These are phyloP conservation scores for Aurelia coerulea DNA, from an alignment of 30 jellyfish, hydroid and myxozoan genomes.

Conservation along the genomic window DNA sequence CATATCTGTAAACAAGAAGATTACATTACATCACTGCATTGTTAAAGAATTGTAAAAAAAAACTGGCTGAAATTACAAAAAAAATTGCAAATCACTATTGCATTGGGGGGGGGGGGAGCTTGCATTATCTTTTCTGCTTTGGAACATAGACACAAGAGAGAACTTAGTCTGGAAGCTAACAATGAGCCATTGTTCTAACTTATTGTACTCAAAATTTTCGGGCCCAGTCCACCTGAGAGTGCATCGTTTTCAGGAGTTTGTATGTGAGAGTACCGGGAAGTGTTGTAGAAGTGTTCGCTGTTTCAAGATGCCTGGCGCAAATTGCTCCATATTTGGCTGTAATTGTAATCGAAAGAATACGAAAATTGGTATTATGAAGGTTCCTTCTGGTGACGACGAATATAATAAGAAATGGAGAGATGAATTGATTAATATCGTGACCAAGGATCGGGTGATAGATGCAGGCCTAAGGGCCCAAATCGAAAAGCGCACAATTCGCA, in stretches of 20 bases:
- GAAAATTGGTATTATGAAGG: constrained; percentile 37
- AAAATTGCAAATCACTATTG: no score
- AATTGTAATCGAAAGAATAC: constrained; percentile 30
- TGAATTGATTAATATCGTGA: constrained; percentile 35
- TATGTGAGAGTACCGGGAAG: neutral
- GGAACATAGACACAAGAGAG: constrained; percentile 17
- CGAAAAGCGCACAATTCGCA: constrained; percentile 38
- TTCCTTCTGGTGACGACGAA: constrained; percentile 75
- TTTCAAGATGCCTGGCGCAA: constrained; percentile 72
- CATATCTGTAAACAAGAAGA: no score
- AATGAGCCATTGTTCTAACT: constrained; percentile 27
- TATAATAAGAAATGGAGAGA: constrained; percentile 62
- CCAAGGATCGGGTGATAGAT: constrained; percentile 71
- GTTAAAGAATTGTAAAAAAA: no score
- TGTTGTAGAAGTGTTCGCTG: neutral
- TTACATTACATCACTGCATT: no score
- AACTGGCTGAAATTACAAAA: no score
- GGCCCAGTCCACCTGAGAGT: constrained; percentile 61
- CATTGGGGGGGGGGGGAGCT: no score
- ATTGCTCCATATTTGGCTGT: constrained; percentile 74
- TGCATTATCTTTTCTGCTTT: no score
- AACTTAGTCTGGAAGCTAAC: constrained; percentile 13
- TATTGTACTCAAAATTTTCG: constrained; percentile 32
- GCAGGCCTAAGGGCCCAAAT: constrained; percentile 45
- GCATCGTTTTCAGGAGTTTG: constrained; percentile 17